These are phyloP conservation scores for Lycia hirtaria DNA, from an alignment of 2,888 invertebrate genomes.

Conservation along the genomic window DNA sequence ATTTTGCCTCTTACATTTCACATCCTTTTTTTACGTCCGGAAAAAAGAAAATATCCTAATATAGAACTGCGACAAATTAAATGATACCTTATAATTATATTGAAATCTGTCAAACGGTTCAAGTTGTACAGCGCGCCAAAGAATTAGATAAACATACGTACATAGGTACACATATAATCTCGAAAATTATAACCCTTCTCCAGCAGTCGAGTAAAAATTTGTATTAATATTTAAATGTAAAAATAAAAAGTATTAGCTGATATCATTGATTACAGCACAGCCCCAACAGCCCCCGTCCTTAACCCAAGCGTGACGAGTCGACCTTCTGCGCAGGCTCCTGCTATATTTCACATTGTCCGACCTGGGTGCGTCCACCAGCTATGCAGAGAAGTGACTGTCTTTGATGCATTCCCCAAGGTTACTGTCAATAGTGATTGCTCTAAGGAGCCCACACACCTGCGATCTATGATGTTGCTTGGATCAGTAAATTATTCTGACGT, in stretches of 20 bases:
- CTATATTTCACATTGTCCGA: conserved; percentile 74
- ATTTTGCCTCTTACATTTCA: no score
- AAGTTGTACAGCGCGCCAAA: background rate
- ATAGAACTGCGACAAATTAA: no score
- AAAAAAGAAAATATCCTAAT: no score
- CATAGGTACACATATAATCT: background rate
- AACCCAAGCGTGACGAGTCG: conserved; percentile 84
- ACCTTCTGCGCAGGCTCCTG: conserved; percentile 73
- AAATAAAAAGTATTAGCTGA: background rate
- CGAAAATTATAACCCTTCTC: no score
- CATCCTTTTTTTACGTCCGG: no score
- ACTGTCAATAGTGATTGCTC: conserved; percentile 51
- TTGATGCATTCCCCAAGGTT: conserved; percentile 73
- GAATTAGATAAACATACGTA: background rate
- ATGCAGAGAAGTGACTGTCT: conserved; percentile 85
- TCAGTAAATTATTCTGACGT: conserved; percentile 24
- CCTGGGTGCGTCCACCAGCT: conserved; percentile 78
- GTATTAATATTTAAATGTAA: no score
- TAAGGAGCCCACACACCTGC: conserved; percentile 43
- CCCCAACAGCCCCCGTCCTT: conserved; percentile 70
- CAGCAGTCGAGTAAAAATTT: no score
- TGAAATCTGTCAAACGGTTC: no score
- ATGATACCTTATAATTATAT: no score
- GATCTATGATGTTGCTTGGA: no score
- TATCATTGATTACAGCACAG: conserved; percentile 18